Percentiles rank a stretch among this genome's conserved stretches.
These are phyloP conservation scores for Hedya salicella DNA, from an alignment of 2,888 invertebrate genomes.

Conservation along the genomic window DNA sequence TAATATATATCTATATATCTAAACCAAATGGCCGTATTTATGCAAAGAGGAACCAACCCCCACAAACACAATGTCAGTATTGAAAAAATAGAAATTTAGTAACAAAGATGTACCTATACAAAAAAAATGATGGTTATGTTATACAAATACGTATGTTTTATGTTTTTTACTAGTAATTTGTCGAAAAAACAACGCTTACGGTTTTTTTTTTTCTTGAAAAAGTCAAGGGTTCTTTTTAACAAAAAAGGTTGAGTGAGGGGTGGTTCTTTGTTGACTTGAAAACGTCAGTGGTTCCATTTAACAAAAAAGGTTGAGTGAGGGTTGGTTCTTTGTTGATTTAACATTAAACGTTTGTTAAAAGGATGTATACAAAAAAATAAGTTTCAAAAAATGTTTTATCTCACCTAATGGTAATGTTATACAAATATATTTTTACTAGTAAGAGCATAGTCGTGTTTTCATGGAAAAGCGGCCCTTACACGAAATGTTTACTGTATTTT, in stretches of 20 bases:
- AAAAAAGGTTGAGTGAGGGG: not conserved
- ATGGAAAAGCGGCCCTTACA: too few species aligned
- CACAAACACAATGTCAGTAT: slow-evolving; percentile 3
- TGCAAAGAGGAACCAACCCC: not conserved
- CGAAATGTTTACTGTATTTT: too few species aligned
- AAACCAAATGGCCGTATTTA: not conserved
- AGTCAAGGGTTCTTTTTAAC: not conserved
- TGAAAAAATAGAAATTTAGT: not conserved
- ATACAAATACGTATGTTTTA: not conserved
- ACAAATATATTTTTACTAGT: too few species aligned
- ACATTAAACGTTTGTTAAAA: too few species aligned
- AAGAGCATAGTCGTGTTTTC: too few species aligned
- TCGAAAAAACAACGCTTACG: not conserved
- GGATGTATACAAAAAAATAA: too few species aligned
- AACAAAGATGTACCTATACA: not conserved
- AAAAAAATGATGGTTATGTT: not conserved
- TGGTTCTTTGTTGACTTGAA: too few species aligned
- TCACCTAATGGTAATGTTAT: too few species aligned
- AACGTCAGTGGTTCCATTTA: not conserved
- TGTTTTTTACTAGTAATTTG: not conserved
- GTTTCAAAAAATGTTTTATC: too few species aligned
- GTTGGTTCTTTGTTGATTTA: too few species aligned
- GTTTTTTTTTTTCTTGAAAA: not conserved
- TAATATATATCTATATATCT: too few species aligned
- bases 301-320: not conserved